A percentile compares a stretch with the other conserved stretches of the same genome.
These are phyloP conservation scores for Lipotes vexillifer DNA, from an alignment of 2,113 vertebrate species.

Conservation along the genomic window DNA sequence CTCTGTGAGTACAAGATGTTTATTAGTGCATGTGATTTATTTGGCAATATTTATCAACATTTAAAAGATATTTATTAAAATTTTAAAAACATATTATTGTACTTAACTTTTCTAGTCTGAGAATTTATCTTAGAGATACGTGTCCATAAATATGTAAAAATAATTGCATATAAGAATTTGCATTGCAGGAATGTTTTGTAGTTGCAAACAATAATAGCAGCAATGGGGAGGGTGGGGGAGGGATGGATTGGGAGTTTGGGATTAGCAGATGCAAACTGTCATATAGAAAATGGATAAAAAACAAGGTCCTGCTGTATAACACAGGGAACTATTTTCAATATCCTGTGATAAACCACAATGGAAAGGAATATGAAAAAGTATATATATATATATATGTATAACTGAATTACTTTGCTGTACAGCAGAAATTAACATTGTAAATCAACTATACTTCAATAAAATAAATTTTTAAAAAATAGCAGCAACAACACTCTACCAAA, in stretches of 20 bases:
- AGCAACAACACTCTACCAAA: not conserved
- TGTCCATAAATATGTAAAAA: not conserved
- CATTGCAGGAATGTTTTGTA: not conserved
- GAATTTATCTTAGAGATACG: not conserved
- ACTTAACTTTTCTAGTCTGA: not conserved
- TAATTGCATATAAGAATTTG: not conserved
- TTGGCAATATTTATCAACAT: not conserved
- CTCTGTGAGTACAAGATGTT: not conserved
- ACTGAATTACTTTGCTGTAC: not conserved
- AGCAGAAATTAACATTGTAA: not conserved
- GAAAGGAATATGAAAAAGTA: not conserved
- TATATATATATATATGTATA: no score
- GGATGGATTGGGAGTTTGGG: not conserved
- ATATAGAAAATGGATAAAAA: not conserved
- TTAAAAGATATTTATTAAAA: slow-evolving; percentile 14
- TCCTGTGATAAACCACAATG: not conserved
- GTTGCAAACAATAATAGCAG: not conserved
- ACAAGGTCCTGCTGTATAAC: not conserved
- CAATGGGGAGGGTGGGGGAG: not conserved
- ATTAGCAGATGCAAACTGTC: not conserved
- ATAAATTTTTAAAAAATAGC: not conserved
- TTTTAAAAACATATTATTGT: not conserved
- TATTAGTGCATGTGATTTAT: not conserved
- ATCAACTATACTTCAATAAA: not conserved
- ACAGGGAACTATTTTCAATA: not conserved